Base-by-base conservation (phyloP, 2,113 vertebrate genomes). In the Rhinoderma darwinii region DNA sequence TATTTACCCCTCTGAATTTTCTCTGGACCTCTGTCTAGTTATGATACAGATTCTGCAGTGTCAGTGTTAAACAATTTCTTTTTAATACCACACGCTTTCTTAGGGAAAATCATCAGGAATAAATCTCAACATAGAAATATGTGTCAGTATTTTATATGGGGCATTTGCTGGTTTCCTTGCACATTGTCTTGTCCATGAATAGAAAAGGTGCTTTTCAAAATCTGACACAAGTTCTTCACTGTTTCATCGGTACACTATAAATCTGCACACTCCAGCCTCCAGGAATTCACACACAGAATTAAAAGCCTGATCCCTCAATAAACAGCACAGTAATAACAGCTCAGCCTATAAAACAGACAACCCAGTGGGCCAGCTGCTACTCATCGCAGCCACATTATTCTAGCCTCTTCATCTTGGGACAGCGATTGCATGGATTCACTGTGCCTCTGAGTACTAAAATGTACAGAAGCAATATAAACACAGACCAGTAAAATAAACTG, bases 281-380 rank as follows among this genome's bases (percentile, higher is more conserved):
- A 15, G 59, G 56, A 82, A 66, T 61, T 66, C 79, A 44, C 56
- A 66, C 79, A 82, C 61, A 39, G 79, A 82, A 82, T 82, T 82
- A 82, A 82, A 82, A 82, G 79, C 66, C 79, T 82, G 79, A 82
- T 82, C 79, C 79, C 59, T 83, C 66, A 72, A 83, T 83, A 83
- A 83, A 68, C 66, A 83, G 82, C 61, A 37, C 35, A 50, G 82
- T 83, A 72, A 68, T 83, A 70, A 83, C 63, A 83, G 20, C 82
- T 70, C 66, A 70, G 82, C 61, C 63, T 51, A 72, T 83, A 83
- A 83, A 72, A 72, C 44, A 72, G 63, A 27, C 54, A 83, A 32
- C 66, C 61, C 66, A 51, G 32, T 51, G 66, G 66, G 63, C 82
- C 82, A 68, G 30, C 43, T 51, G 82, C 63, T 83, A 30, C 82